phyloP scores from a whole-genome alignment of 2,797 vertebrate species.

The Antennarius maculatus region DNA sequence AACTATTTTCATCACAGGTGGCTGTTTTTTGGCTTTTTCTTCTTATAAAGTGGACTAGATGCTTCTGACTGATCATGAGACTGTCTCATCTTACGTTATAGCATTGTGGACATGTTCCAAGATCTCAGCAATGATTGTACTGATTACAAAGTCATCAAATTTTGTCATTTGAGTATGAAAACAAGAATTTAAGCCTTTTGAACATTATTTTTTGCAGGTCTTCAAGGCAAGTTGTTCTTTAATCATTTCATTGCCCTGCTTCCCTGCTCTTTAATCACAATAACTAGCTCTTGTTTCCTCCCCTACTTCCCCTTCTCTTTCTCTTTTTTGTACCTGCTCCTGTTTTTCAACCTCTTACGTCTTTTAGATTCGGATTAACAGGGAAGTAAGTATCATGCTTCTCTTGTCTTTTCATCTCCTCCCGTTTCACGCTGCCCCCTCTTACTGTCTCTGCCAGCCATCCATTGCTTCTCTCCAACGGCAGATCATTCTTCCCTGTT shows the following conservation, averaged over 20 bases:
- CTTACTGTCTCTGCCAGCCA: constrained; percentile 29
- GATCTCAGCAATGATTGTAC: neutral
- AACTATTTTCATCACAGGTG: too few species aligned
- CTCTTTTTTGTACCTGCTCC: neutral
- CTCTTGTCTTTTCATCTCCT: constrained; percentile 62
- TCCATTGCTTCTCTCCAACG: constrained; percentile 37
- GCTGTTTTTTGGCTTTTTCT: too few species aligned
- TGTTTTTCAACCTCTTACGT: constrained; percentile 67
- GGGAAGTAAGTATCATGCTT: constrained; percentile 94
- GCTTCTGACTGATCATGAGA: too few species aligned
- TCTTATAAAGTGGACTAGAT: too few species aligned
- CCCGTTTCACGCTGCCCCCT: constrained; percentile 32
- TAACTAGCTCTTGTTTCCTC: constrained; percentile 74
- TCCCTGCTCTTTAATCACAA: constrained; percentile 57
- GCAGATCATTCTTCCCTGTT: constrained; percentile 34
- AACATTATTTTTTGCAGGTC: constrained; percentile 61
- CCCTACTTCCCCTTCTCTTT: constrained; percentile 45
- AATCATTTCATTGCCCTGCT: constrained; percentile 53
- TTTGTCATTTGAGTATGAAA: neutral
- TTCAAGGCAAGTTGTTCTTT: constrained; percentile 40
- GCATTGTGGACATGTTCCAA: neutral
- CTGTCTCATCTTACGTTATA: neutral
- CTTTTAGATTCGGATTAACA: constrained; percentile 98
- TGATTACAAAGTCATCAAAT: neutral
- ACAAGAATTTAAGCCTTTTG: constrained; percentile 25